These are phyloP conservation scores for Grus americana DNA, from an alignment of 2,113 vertebrate genomes.

Conservation along the genomic window DNA sequence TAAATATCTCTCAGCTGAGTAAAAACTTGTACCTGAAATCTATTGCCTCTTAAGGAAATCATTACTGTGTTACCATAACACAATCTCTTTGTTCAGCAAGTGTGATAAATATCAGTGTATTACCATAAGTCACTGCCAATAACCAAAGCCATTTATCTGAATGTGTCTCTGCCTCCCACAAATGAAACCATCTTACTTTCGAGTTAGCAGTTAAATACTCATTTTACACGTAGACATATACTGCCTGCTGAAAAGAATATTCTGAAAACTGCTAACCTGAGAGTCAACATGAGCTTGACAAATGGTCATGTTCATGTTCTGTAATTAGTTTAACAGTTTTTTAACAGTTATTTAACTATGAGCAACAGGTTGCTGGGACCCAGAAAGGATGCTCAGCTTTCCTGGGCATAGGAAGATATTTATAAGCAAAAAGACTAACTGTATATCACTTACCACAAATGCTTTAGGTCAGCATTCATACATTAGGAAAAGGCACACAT, in stretches of 20 bases:
- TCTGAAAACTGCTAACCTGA: neutral
- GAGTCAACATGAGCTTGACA: neutral
- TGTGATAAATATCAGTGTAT: neutral
- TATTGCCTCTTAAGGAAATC: neutral
- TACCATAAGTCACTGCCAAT: neutral
- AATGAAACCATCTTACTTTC: neutral
- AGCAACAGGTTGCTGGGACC: neutral
- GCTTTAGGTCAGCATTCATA: neutral
- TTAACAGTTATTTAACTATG: neutral
- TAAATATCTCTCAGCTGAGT: neutral
- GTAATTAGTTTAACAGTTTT: neutral
- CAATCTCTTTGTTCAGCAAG: neutral
- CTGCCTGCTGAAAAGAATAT: neutral
- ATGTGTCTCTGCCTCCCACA: neutral
- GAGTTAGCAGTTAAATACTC: neutral
- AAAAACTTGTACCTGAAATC: neutral
- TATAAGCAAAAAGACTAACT: neutral
- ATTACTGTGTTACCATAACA: neutral
- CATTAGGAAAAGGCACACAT: neutral
- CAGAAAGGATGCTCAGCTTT: neutral
- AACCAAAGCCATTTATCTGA: neutral
- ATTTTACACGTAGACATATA: neutral
- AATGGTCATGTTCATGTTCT: neutral
- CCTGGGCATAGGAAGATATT: neutral
- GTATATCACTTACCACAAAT: neutral